Conservation (phyloP, 2,797 vertebrate genomes). For the Vultur gryphus region DNA sequence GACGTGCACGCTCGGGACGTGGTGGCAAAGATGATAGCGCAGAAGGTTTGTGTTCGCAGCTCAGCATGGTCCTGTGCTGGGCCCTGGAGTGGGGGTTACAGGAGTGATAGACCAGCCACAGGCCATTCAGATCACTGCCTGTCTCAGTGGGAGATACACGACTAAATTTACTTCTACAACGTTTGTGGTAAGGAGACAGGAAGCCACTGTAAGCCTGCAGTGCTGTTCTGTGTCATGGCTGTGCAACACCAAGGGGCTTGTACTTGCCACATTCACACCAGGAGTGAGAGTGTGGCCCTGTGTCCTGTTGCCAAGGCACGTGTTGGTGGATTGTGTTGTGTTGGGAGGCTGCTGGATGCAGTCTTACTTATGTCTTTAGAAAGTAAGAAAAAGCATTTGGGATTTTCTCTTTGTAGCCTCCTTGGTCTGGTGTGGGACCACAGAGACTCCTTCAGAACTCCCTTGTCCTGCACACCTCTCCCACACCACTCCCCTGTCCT, state of each 20-base stretch:
- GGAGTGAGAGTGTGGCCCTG: not conserved
- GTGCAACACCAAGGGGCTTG: not conserved
- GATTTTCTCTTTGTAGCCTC: not conserved
- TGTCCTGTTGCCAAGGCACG: not conserved
- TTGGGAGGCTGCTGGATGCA: not conserved
- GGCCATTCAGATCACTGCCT: not conserved
- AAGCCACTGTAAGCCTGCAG: not conserved
- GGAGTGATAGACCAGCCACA: not conserved
- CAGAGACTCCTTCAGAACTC: not conserved
- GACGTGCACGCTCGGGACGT: slow-evolving; percentile 95
- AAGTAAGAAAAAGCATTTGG: not conserved
- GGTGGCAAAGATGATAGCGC: slow-evolving; percentile 89
- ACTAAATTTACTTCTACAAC: not conserved
- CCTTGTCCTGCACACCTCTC: not conserved
- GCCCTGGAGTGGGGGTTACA: rapidly evolving
- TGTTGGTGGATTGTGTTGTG: not conserved
- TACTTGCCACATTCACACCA: not conserved
- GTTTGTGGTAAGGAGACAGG: not conserved
- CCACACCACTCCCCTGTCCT: not conserved
- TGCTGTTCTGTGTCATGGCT: not conserved
- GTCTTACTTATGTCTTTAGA: not conserved
- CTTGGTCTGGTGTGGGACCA: not conserved
- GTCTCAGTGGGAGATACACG: not conserved
- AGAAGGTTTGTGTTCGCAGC: slow-evolving; percentile 80
- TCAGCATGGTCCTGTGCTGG: not conserved